Conservation (phyloP, 2,888 invertebrate genomes). For the Odontocolon sp. region DNA sequence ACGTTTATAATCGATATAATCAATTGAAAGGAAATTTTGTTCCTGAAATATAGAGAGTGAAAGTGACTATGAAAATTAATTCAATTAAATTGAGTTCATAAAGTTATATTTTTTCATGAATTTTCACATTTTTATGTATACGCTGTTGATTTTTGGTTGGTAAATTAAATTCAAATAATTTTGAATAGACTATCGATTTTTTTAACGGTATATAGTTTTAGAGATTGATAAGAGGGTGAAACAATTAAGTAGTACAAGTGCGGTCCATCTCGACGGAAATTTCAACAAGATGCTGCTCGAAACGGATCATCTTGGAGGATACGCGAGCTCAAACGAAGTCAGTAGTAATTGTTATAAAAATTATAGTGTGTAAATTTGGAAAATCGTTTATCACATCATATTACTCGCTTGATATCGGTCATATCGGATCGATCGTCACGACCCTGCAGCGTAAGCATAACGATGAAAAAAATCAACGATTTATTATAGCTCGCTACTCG, state of each 20-base stretch:
- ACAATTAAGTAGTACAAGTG: neutral
- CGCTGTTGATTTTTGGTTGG: too few species aligned
- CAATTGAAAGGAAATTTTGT: too few species aligned
- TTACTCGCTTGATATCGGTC: neutral
- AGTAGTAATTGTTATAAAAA: too few species aligned
- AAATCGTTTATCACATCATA: neutral
- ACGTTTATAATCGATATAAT: too few species aligned
- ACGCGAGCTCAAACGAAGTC: slow-evolving; percentile 49
- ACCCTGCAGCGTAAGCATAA: neutral
- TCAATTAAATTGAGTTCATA: too few species aligned
- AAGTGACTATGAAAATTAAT: too few species aligned
- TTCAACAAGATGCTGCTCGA: slow-evolving; percentile 47
- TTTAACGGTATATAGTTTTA: too few species aligned
- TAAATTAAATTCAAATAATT: too few species aligned
- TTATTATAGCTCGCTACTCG: neutral
- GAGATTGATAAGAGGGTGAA: neutral
- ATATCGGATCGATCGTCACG: neutral
- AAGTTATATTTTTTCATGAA: too few species aligned
- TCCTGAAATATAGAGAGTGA: too few species aligned
- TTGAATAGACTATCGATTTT: too few species aligned
- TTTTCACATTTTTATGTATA: too few species aligned
- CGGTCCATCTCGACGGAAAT: slow-evolving; percentile 19
- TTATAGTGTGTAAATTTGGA: neutral
- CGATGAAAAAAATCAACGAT: slow-evolving; percentile 19
- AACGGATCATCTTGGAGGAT: slow-evolving; percentile 30